Percentiles rank a stretch among this genome's conserved stretches.
Conservation (phyloP, 1,140 invertebrate genomes). For the Oryctes rhinoceros region DNA sequence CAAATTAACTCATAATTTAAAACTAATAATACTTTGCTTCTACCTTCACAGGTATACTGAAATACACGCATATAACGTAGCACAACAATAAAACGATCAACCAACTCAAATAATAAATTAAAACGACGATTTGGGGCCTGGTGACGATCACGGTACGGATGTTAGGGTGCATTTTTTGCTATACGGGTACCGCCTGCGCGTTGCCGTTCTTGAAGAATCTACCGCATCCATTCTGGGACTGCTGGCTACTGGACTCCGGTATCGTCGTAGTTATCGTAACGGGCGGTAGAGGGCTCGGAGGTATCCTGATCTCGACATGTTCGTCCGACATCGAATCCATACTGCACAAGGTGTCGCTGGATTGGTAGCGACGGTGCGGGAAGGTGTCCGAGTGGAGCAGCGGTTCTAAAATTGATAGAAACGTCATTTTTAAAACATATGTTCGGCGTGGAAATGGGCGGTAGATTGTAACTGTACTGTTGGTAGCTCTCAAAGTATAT, state of each 20-base stretch:
- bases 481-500: too few relatives aligned
- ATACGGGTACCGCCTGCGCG: conserved; percentile 27
- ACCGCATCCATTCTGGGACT: neutral
- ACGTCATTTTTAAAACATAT: neutral
- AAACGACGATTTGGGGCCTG: neutral
- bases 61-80: conserved; percentile 6
- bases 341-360: conserved; percentile 40
- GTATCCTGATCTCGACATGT: conserved; percentile 25
- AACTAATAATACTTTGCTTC: conserved; percentile 39
- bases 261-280: conserved; percentile 5
- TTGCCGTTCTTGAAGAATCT: conserved; percentile 25
- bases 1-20: neutral
- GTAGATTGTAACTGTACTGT: too few relatives aligned
- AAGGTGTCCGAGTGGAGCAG: neutral
- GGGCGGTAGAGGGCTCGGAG: conserved; percentile 22
- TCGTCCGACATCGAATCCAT: conserved; percentile 38
- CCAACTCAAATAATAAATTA: conserved; percentile 35
- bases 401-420: conserved; percentile 19
- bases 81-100: neutral
- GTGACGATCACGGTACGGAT: neutral
- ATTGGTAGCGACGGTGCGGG: conserved; percentile 13
- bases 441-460: too few relatives aligned
- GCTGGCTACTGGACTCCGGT: neutral
- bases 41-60: conserved; percentile 38
- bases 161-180: neutral